Percentiles rank a stretch among this genome's conserved stretches.
Evolutionary conservation across 2,113 vertebrate genomes (phyloP).

Genomic region (Zosterops borbonicus): DNA sequence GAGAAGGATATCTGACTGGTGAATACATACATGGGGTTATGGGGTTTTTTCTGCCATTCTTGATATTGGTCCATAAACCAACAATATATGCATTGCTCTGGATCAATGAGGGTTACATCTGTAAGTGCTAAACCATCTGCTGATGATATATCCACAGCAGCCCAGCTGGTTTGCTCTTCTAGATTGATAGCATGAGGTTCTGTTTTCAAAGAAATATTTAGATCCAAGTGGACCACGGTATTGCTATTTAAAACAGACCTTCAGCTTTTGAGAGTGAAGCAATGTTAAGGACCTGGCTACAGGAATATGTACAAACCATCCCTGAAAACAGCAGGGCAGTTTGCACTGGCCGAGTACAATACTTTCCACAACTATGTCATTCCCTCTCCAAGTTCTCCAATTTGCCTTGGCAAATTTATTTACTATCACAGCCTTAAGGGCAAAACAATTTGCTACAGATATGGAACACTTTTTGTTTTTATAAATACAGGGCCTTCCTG

Average conservation of each 20-base stretch:
- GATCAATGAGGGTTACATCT: background rate
- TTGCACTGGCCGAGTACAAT: background rate
- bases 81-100: background rate
- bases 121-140: background rate
- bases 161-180: background rate
- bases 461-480: background rate
- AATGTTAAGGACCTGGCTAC: background rate
- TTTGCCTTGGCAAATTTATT: background rate
- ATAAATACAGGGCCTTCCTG: conserved; percentile 8
- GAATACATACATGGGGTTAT: background rate
- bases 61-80: background rate
- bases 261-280: background rate
- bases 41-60: background rate
- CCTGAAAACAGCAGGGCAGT: background rate
- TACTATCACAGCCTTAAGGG: background rate
- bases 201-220: background rate
- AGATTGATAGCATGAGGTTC: background rate
- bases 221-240: background rate
- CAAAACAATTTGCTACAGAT: background rate
- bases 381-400: background rate
- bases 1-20: background rate
- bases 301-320: background rate
- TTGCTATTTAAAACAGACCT: background rate
- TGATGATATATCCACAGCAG: background rate
- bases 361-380: background rate